Base-by-base conservation (phyloP, 2,113 vertebrate genomes). In the Hippopotamus amphibius region DNA sequence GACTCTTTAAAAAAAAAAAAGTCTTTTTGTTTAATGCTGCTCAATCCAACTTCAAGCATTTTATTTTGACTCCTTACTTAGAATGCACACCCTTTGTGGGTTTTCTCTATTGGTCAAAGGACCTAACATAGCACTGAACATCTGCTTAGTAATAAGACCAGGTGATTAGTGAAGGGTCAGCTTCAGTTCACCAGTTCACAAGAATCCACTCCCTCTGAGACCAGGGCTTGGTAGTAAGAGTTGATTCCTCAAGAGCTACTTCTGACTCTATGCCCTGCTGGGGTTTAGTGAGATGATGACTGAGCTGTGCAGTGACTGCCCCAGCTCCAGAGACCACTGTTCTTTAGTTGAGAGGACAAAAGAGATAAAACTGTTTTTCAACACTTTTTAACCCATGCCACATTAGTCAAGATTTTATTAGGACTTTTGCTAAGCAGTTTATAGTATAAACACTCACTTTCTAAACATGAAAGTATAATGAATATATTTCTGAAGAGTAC, bases 391-490 rank as follows among this genome's bases (percentile, higher is more conserved):
- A 65, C 16, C 48, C 37, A 61, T 65, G 63, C 10, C 41, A 24
- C 41, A 68, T 82, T 77, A 79, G n/a, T 65, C 50, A 50, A 65
- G 69, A 53, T 72, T 68, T 77, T 59, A 15, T 57, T 57, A 87
- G 22, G 30, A 59, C 21, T 86, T 83, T 50, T 5, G 1, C 43
- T 77, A 57, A 55, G 37, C 57, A 43, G 33, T 61, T 84, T 83
- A 68, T 41, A 43, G 7, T 83, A 14, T 30, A 71, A 89, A 53
- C n/a, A 77, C 46, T 41, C 50, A 13, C 26, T 72, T 81, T 88
- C 74, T 91, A 53, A 96, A 88, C 17, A 80, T 61, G 68, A 37
- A 94, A 69, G 6, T 57, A 72, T 48, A 90, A 57, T 74, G 33
- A 76, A 15, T 72, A 12, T 72, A 53, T 76, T 81, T 86, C 86